Evolutionary conservation across 2,113 vertebrate genomes (phyloP), one percentile per base, ranked within the genome.

Genomic region (Atlantisia rogersi): DNA sequence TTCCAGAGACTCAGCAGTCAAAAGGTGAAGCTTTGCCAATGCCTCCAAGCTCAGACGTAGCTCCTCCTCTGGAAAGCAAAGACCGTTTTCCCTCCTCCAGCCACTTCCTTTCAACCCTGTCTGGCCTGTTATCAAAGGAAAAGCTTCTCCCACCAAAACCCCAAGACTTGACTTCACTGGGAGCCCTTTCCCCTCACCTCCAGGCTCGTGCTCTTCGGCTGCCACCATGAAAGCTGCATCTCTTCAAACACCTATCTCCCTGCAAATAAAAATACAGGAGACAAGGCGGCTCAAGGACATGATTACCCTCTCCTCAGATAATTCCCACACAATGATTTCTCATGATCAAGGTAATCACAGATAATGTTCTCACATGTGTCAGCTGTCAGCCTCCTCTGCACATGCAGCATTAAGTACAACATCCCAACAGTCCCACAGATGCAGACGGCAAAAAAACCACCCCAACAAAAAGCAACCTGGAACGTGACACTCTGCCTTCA

Each of bases 51-150:
- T 55, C 92, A 91, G 83, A 91, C 60, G 16, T 1, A 46, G 80
- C 86, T 88, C 46, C 82, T 88, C 63, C 82, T 92, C 60, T 50
- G 82, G 42, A 94, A 83, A 88, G 88, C 46, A 63, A 62, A 62
- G 82, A 9, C 42, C 75, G 32, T 16, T 86, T n/a, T 70, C 71
- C 48, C 76, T 81, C 40, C 60, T 88, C 65, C 76, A 67, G 88
- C 42, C 70, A 52, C 50, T 74, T 93, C 92, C 62, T 88, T 71
- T 60, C 0, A 2, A 79, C 53, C 58, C 63, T 32, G 35, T 86
- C 88, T 93, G 82, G 88, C 48, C 71, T 14, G 24, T 69, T 93
- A 90, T 77, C 75, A 96, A 90, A 96, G 82, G 48, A 82, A 85
- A 93, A 91, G 62, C 58, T 93, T 82, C 82, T 90, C 75, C 67